Evolutionary conservation across 2,888 invertebrate genomes (phyloP).

Genomic region (Euclidia mi): DNA sequence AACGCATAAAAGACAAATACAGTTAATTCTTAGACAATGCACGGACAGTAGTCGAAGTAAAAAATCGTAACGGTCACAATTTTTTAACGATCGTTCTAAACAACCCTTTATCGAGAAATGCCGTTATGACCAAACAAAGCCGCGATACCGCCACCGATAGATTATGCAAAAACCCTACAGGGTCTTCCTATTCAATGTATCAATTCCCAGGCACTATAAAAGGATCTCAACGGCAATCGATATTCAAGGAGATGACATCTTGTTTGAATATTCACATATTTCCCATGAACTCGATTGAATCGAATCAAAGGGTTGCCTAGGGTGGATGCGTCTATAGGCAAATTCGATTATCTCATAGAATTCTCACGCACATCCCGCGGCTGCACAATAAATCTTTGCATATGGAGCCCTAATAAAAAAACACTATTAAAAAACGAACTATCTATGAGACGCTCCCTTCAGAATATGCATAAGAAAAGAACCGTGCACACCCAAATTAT

Average conservation of each 20-base stretch:
- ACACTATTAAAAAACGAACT: slow-evolving; percentile 86
- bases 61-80: slow-evolving; percentile 81
- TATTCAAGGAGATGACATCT: slow-evolving; percentile 90
- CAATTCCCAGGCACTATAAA: slow-evolving; percentile 87
- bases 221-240: slow-evolving; percentile 86
- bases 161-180: slow-evolving; percentile 86
- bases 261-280: slow-evolving; percentile 89
- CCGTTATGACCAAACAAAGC: slow-evolving; percentile 83
- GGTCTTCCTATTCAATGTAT: slow-evolving; percentile 87
- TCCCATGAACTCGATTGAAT: slow-evolving; percentile 83
- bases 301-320: slow-evolving; percentile 81
- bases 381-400: slow-evolving; percentile 88
- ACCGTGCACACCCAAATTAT: slow-evolving; percentile 87
- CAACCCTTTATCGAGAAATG: slow-evolving; percentile 80
- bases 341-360: slow-evolving; percentile 88
- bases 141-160: slow-evolving; percentile 77
- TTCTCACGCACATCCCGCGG: slow-evolving; percentile 88
- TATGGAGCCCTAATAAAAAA: slow-evolving; percentile 83
- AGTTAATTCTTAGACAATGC: slow-evolving; percentile 59
- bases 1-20: slow-evolving; percentile 44
- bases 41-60: slow-evolving; percentile 76
- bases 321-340: slow-evolving; percentile 87
- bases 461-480: slow-evolving; percentile 87
- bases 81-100: slow-evolving; percentile 80
- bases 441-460: slow-evolving; percentile 84